phyloP scores from a whole-genome alignment of 2,797 vertebrate genomes.

The Malurus leucopterus region DNA sequence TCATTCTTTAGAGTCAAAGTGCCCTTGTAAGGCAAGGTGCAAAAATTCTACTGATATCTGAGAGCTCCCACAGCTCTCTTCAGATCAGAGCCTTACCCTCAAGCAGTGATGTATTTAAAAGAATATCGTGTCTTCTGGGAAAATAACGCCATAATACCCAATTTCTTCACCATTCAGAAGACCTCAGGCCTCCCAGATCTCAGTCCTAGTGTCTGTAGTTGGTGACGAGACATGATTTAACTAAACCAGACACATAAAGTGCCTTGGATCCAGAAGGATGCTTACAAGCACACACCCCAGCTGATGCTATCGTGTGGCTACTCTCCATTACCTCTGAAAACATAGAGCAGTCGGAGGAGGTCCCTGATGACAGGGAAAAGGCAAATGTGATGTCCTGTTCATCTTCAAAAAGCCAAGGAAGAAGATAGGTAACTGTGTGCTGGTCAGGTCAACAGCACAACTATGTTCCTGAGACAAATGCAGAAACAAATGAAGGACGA shows the following conservation, averaged over 20 bases:
- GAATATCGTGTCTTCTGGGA: background rate
- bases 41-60: background rate
- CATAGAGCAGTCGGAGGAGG: background rate
- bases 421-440: background rate
- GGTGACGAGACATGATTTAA: background rate
- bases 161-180: background rate
- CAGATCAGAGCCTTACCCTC: background rate
- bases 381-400: background rate
- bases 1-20: background rate
- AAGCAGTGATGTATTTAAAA: background rate
- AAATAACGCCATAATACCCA: background rate
- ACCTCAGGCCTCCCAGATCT: background rate
- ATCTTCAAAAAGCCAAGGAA: background rate
- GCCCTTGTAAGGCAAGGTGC: background rate
- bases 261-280: background rate
- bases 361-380: background rate
- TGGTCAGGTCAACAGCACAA: background rate
- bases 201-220: background rate
- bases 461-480: background rate
- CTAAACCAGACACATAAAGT: background rate
- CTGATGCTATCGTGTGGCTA: background rate
- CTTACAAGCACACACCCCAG: accelerated
- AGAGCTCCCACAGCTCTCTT: background rate
- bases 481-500: background rate
- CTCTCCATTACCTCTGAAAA: background rate